Evolutionary conservation across 1,140 invertebrate genomes (phyloP).

Genomic region (Galleria mellonella): DNA sequence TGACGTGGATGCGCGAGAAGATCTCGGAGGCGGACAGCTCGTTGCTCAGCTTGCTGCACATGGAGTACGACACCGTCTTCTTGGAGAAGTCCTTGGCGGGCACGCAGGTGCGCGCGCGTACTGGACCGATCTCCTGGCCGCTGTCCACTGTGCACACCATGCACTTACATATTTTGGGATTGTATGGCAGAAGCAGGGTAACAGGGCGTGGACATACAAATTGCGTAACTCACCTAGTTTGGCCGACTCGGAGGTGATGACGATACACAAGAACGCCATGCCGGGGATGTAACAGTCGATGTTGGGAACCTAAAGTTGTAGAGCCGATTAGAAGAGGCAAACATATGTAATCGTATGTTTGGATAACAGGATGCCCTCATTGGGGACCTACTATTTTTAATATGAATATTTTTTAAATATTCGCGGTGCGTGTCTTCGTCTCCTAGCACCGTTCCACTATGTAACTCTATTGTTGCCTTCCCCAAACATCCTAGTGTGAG

Average conservation of each 20-base stretch:
- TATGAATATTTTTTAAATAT: too few relatives aligned
- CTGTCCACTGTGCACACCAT: slow-evolving; percentile 44
- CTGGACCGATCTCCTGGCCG: slow-evolving; percentile 60
- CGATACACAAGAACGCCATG: slow-evolving; percentile 60
- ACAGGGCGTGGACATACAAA: too few relatives aligned
- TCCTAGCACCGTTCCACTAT: too few relatives aligned
- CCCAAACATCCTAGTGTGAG: too few relatives aligned
- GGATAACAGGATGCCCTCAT: too few relatives aligned
- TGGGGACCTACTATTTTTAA: too few relatives aligned
- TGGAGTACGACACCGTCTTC: slow-evolving; percentile 59
- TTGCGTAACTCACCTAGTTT: slow-evolving; percentile 46
- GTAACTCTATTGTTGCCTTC: too few relatives aligned
- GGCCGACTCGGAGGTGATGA: slow-evolving; percentile 60
- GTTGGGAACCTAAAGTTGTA: slow-evolving; percentile 42
- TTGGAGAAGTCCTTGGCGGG: slow-evolving; percentile 63
- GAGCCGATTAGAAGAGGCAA: too few relatives aligned
- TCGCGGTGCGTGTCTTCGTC: too few relatives aligned
- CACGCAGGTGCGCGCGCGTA: slow-evolving; percentile 61
- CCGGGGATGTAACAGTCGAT: slow-evolving; percentile 66
- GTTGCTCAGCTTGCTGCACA: slow-evolving; percentile 64
- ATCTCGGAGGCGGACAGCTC: slow-evolving; percentile 61
- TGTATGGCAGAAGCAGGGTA: too few relatives aligned
- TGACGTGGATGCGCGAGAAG: slow-evolving; percentile 53
- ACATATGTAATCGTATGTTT: too few relatives aligned
- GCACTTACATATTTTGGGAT: background rate